These are phyloP conservation scores for Neolamprologus variostigma DNA, from an alignment of 2,113 vertebrate genomes.

Conservation along the genomic window DNA sequence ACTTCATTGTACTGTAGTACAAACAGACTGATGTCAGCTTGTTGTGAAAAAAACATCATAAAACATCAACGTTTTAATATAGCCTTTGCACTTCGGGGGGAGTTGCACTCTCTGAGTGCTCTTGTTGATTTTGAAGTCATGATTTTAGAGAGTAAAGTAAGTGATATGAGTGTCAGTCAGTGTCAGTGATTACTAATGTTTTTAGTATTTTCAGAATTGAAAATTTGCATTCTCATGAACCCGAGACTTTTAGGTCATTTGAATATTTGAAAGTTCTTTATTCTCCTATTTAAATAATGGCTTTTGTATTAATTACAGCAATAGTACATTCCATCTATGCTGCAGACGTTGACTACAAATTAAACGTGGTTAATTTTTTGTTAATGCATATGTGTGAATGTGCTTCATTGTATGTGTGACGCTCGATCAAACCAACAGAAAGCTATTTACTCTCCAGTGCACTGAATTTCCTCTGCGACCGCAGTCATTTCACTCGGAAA, in stretches of 20 bases:
- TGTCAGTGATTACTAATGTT: not conserved
- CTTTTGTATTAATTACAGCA: not conserved
- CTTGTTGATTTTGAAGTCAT: not conserved
- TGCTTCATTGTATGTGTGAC: not conserved
- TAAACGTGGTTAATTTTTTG: not conserved
- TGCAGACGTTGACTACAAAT: not conserved
- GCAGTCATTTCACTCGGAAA: constrained; percentile 50
- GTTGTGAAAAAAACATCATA: not conserved
- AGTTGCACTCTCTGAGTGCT: not conserved
- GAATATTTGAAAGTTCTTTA: not conserved
- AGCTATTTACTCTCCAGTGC: constrained; percentile 47
- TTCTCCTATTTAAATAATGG: not conserved
- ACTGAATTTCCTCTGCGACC: constrained; percentile 48
- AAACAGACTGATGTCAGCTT: not conserved
- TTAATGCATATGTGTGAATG: not conserved
- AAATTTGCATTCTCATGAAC: not conserved
- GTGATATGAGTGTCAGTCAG: not conserved
- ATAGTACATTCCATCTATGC: not conserved
- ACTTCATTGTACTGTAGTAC: not conserved
- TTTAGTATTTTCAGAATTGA: not conserved
- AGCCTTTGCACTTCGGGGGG: not conserved
- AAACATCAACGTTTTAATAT: not conserved
- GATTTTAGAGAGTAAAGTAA: not conserved
- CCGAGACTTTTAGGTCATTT: not conserved
- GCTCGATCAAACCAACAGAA: constrained; percentile 9